phyloP scores from a whole-genome alignment of 2,113 vertebrate genomes.

The Chrysochloris asiatica region DNA sequence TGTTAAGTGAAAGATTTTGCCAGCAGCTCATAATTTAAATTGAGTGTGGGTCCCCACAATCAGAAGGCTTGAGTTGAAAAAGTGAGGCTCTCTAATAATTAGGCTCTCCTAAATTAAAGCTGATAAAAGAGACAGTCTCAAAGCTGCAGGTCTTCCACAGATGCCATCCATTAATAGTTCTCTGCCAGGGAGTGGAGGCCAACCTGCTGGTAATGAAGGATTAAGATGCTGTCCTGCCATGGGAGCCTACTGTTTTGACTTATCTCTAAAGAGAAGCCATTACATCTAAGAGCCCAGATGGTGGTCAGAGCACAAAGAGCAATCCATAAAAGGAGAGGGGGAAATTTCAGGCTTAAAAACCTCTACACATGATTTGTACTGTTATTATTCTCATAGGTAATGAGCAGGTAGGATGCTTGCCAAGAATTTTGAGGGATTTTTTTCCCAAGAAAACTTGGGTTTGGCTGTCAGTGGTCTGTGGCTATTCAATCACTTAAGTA shows the following conservation, averaged over 20 bases:
- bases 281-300: conserved; percentile 23
- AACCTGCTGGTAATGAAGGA: background rate
- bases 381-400: background rate
- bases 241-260: background rate
- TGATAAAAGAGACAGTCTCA: background rate
- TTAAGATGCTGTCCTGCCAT: conserved; percentile 1
- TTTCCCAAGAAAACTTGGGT: background rate
- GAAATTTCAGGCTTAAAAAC: conserved; percentile 21
- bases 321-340: background rate
- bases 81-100: background rate
- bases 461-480: background rate
- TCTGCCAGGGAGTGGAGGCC: conserved; percentile 4
- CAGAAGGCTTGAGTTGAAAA: conserved; percentile 28
- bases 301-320: conserved; percentile 28
- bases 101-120: conserved; percentile 51
- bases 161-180: background rate
- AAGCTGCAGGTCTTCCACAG: background rate
- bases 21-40: background rate
- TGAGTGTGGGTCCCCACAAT: background rate
- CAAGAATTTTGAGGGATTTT: background rate
- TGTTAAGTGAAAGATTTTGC: conserved; percentile 25
- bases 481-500: background rate
- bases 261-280: conserved; percentile 9
- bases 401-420: background rate
- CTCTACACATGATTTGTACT: background rate